These are phyloP conservation scores for Poeciliopsis occidentalis DNA, from an alignment of 2,113 vertebrate genomes.

Conservation along the genomic window DNA sequence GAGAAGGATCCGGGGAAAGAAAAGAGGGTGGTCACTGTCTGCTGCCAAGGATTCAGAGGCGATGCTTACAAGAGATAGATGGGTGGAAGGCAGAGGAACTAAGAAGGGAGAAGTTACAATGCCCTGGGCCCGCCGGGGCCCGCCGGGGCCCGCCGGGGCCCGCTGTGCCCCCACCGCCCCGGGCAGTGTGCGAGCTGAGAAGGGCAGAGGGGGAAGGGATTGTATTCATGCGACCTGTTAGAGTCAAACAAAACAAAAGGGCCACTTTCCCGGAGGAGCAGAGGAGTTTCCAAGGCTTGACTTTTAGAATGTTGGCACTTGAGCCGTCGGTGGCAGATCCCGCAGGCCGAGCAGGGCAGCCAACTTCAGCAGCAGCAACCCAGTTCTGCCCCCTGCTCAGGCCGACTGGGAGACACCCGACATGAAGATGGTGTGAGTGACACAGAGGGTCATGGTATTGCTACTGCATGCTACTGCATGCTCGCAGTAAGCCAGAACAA, in stretches of 20 bases:
- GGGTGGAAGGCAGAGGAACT: constrained; percentile 60
- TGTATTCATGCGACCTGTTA: constrained; percentile 76
- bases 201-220: constrained; percentile 43
- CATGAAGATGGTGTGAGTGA: constrained; percentile 37
- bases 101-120: constrained; percentile 72
- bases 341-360: constrained; percentile 57
- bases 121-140: constrained; percentile 65
- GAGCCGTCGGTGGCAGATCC: constrained; percentile 36
- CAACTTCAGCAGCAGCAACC: constrained; percentile 61
- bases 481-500: constrained; percentile 30
- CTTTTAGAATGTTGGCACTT: constrained; percentile 74
- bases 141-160: constrained; percentile 59
- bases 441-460: constrained; percentile 50
- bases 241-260: constrained; percentile 80
- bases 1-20: constrained; percentile 74
- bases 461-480: constrained; percentile 32
- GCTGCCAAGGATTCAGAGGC: constrained; percentile 84
- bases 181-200: constrained; percentile 64
- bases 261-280: constrained; percentile 60
- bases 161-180: constrained; percentile 48
- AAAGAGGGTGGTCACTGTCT: constrained; percentile 82
- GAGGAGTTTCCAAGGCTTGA: constrained; percentile 78
- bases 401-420: constrained; percentile 58
- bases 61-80: constrained; percentile 67
- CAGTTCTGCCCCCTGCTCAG: constrained; percentile 58